Percentiles rank a stretch among this genome's conserved stretches.
Evolutionary conservation across 92 coral and sea anemone genomes (phyloP).

Genomic region (Epizoanthus fatuus): DNA sequence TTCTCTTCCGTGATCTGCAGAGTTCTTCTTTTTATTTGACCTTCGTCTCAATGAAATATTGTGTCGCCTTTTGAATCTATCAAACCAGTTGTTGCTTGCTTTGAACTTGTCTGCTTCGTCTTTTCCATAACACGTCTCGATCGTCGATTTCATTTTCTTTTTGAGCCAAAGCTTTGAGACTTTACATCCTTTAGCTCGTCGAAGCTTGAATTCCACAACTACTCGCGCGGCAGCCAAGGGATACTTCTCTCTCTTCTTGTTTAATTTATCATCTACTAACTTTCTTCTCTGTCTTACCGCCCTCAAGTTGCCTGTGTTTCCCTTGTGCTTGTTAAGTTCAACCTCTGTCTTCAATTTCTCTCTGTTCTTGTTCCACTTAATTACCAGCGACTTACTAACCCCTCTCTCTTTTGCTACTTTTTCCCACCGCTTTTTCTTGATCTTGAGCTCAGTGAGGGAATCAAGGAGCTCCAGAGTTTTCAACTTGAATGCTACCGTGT

Average conservation of each 20-base stretch:
- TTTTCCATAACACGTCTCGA: too few species aligned
- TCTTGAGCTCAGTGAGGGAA: constrained; percentile 51
- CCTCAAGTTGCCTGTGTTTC: constrained; percentile 15
- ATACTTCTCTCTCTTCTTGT: constrained; percentile 31
- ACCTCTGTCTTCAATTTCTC: constrained; percentile 29
- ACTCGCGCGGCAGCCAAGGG: constrained; percentile 34
- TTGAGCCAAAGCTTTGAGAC: background rate
- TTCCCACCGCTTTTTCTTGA: constrained; percentile 49
- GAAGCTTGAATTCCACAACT: constrained; percentile 47
- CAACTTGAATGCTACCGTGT: constrained; percentile 71
- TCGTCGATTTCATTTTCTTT: too few species aligned
- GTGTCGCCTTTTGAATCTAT: constrained; percentile 22
- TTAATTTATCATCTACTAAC: constrained; percentile 7
- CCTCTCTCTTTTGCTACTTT: constrained; percentile 71
- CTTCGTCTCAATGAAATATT: constrained; percentile 20
- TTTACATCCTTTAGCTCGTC: constrained; percentile 30
- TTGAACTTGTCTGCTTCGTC: too few species aligned
- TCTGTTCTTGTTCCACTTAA: constrained; percentile 73
- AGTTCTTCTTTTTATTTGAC: constrained; percentile 37
- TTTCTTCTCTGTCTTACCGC: constrained; percentile 12
- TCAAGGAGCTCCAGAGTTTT: constrained; percentile 75
- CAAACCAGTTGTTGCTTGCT: background rate
- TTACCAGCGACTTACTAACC: constrained; percentile 63
- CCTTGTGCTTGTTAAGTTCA: constrained; percentile 35
- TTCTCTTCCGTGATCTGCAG: constrained; percentile 33